Conservation (phyloP, 2,113 vertebrate genomes). For the Phaetusa simplex region DNA sequence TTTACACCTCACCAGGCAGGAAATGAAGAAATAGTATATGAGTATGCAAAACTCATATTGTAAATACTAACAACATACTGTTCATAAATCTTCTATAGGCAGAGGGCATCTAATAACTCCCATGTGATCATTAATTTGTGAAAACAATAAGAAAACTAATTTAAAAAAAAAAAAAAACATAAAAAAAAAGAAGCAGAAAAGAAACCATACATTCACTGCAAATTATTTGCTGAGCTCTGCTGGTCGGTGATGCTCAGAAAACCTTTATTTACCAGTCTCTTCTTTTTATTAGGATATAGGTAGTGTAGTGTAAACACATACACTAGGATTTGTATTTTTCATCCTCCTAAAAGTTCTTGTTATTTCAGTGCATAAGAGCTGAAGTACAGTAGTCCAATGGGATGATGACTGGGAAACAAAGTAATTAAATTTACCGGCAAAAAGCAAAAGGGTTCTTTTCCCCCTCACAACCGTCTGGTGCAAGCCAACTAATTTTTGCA, state of each 20-base stretch:
- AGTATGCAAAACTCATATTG: background rate
- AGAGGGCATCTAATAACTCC: background rate
- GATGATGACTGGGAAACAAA: background rate
- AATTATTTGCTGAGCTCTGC: background rate
- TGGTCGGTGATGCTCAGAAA: background rate
- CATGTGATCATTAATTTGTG: background rate
- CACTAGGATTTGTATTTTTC: background rate
- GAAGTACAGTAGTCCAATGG: background rate
- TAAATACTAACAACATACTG: background rate
- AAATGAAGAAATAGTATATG: background rate
- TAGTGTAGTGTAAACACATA: background rate
- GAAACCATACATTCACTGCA: background rate
- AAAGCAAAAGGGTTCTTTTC: background rate
- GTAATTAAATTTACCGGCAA: background rate
- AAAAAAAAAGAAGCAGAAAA: background rate
- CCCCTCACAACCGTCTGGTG: background rate
- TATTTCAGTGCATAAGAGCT: background rate
- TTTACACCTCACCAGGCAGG: background rate
- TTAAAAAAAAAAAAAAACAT: too few relatives aligned
- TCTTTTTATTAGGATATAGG: background rate
- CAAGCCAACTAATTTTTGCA: background rate
- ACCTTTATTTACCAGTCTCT: background rate
- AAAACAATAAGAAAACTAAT: background rate
- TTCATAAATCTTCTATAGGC: background rate
- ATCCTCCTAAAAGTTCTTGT: background rate